Evolutionary conservation across 2,888 invertebrate genomes (phyloP), one percentile per base, ranked within the genome.

Genomic region (Mythimna albipuncta): DNA sequence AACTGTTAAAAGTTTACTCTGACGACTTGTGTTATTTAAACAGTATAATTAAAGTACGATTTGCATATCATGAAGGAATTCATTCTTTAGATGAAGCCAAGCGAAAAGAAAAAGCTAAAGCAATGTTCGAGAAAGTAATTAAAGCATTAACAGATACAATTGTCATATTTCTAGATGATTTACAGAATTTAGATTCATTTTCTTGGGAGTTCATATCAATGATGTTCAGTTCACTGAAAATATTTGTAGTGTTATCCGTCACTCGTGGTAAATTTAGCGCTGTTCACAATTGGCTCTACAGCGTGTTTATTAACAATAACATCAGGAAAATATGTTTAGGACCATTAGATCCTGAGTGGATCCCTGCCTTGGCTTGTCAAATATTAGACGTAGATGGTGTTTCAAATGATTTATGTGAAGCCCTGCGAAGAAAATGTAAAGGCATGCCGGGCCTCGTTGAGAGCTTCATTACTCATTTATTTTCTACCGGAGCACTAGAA

Each of bases 331-430:
- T 95, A 57, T 88, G 92, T 6, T 85, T 97, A 66, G 89, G 89
- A 1, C 94, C 96, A 21, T 84, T 97, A 68, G 84, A 92, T 38
- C 72, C 90, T 1, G 82, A 89, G 4, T 93, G 93, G 89, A 91
- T 97, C 61, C 91, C 96, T 1, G 90, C 96, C 41, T 91, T 97
- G 44, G 97, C 97, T 44, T 97, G 97, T 81, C 97, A 97, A 91
- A 95, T 97, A 85, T 91, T 97, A 78, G 96, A 97, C 64, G 97
- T 97, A 0, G 90, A 93, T 64, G 97, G 96, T 1, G 96, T 97
- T 32, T 96, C 97, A 0, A 89, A 88, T 62, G 95, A 96, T 71
- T 90, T 97, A 67, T 95, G 97, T 74, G 92, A 93, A 88, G 95
- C 96, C 52, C 90, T 97, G 2, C 88, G 84, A 75, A 84, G 86